These are phyloP conservation scores for Ophion ventricosus DNA, from an alignment of 2,888 invertebrate genomes.

Conservation along the genomic window DNA sequence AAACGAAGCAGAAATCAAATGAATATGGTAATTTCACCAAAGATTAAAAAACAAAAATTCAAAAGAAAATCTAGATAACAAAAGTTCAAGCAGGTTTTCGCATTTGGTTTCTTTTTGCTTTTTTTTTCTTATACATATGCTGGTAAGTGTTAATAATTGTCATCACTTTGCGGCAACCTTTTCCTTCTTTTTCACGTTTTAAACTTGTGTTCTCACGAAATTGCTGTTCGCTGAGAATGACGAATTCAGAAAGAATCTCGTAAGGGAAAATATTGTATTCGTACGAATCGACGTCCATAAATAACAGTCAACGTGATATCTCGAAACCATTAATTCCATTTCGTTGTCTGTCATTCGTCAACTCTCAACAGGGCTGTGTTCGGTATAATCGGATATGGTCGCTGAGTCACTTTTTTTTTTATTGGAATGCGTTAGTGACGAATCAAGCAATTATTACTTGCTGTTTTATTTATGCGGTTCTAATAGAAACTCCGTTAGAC, in stretches of 20 bases:
- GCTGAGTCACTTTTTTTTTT: conserved; percentile 26
- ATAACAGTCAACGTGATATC: conserved; percentile 56
- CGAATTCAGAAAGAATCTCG: conserved; percentile 24
- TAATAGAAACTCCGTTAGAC: no score
- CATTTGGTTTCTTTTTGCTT: neutral
- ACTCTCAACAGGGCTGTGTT: conserved; percentile 35
- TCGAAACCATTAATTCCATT: conserved; percentile 50
- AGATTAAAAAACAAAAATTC: neutral
- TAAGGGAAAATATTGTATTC: conserved; percentile 37
- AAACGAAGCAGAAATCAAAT: neutral
- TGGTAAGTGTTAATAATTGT: neutral
- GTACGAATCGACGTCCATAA: conserved; percentile 49
- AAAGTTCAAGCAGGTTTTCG: neutral
- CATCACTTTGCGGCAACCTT: neutral
- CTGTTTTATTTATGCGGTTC: neutral
- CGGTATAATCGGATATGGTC: conserved; percentile 29
- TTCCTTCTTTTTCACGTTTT: conserved; percentile 8
- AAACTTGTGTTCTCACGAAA: conserved; percentile 14
- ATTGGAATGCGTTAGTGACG: neutral
- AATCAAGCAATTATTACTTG: neutral
- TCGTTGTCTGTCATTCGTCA: conserved; percentile 44
- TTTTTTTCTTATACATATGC: neutral
- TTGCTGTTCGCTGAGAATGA: conserved; percentile 40
- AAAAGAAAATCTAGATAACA: neutral
- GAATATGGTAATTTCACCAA: neutral